Base-by-base conservation (phyloP, 2,113 vertebrate genomes). In the Xyliphius kryptos region DNA sequence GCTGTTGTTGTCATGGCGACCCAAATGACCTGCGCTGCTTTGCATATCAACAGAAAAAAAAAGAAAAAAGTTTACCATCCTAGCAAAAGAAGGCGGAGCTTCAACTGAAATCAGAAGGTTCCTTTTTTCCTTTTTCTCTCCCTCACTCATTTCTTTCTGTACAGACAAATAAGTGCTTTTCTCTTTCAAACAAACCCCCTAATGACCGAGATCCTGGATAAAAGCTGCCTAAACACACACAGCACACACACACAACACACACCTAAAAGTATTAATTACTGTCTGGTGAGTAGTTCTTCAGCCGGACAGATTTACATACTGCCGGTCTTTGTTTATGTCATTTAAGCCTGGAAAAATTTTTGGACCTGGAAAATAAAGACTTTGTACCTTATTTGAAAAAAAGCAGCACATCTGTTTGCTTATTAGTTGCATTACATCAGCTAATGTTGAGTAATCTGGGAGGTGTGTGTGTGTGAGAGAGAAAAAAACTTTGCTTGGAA, bases 11-110 rank as follows among this genome's bases (percentile, higher is more conserved):
- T 77, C 63, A 80, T 80, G 76, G 77, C 71, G 74, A 78, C 75
- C 69, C 74, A 66, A 80, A 74, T 82, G 61, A 80, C 77, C 72
- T 68, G 44, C 63, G 53, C 77, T 78, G 76, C 73, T 85, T 85
- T 83, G 79, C 81, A 83, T 85, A 77, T 83, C 79, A 82, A 79
- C 74, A 81, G 77, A 78, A 82, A n/a, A n/a, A n/a, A n/a, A n/a
- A n/a, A n/a, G n/a, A n/a, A n/a, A n/a, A n/a, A 79, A 75, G 79
- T 84, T 81, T 77, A 78, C 74, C 72, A 73, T 77, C 70, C 55
- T 59, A 64, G 67, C 62, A 22, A 14, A 70, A 63, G 61, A 41
- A 55, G 67, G 64, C 56, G 14, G 51, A 63, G 67, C 51, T 55
- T 52, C 54, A 71, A 65, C 72, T 51, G 67, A 74, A 63, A 65